These are phyloP conservation scores for Bergia sp. DNA, from an alignment of 92 coral and sea anemone species.

Conservation along the genomic window DNA sequence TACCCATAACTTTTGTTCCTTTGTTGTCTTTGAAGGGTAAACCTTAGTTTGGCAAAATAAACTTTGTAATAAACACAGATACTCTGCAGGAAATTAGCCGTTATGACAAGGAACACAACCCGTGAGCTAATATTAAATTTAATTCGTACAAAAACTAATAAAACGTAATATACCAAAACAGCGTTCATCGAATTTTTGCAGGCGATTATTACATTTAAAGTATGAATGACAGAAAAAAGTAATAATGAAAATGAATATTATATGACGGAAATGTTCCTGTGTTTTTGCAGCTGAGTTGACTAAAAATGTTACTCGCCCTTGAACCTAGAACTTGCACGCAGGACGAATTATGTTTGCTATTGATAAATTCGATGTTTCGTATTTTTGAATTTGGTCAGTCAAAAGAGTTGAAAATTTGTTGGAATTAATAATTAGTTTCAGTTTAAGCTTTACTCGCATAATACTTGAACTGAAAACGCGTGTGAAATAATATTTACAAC, in stretches of 20 bases:
- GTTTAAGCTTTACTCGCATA: neutral
- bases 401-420: too few species aligned
- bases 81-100: neutral
- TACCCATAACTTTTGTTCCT: neutral
- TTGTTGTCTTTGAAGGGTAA: constrained; percentile 25
- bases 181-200: neutral
- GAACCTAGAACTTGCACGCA: neutral
- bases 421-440: too few species aligned
- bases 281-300: constrained; percentile 24
- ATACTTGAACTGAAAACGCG: neutral
- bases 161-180: neutral
- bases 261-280: neutral
- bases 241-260: neutral
- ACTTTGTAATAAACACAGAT: constrained; percentile 22
- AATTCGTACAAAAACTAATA: constrained; percentile 4
- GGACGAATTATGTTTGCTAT: neutral
- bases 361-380: too few species aligned
- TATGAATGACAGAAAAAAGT: constrained; percentile 21
- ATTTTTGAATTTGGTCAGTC: neutral
- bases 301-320: neutral
- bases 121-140: constrained; percentile 9
- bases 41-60: constrained; percentile 26
- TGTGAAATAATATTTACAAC: neutral
- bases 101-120: constrained; percentile 14
- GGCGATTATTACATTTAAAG: constrained; percentile 24